phyloP scores from a whole-genome alignment of 2,888 invertebrate species.

The Agrotis clavis region DNA sequence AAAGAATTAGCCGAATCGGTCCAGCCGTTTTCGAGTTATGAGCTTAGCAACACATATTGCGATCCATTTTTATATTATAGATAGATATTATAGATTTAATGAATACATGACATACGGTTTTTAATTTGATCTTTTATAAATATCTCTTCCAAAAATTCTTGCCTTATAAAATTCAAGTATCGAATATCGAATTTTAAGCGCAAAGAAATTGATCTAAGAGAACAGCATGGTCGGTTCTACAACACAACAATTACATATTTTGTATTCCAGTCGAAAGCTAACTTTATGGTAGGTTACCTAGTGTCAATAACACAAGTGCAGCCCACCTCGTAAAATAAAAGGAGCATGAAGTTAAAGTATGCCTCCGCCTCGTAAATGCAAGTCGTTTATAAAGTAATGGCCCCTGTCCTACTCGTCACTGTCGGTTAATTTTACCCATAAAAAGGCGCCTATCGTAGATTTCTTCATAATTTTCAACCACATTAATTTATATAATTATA shows the following conservation, averaged over 20 bases:
- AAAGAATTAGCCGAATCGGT: too few species aligned
- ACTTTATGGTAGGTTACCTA: neutral
- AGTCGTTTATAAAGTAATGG: constrained; percentile 48
- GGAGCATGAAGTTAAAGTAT: constrained; percentile 48
- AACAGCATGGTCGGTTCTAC: neutral
- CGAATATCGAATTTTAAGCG: neutral
- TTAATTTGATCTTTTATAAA: neutral
- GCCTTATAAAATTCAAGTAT: too few species aligned
- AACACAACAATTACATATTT: neutral
- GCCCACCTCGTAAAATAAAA: constrained; percentile 50
- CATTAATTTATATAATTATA: constrained; percentile 76
- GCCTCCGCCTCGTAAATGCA: constrained; percentile 36
- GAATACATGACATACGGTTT: too few species aligned
- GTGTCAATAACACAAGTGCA: constrained; percentile 27
- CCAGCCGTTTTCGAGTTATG: too few species aligned
- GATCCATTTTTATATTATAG: too few species aligned
- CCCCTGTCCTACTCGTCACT: constrained; percentile 61
- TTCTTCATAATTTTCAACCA: constrained; percentile 71
- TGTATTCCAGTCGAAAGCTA: neutral
- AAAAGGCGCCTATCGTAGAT: constrained; percentile 66
- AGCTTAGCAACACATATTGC: too few species aligned
- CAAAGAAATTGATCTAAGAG: neutral
- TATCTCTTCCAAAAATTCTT: too few species aligned
- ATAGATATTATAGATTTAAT: too few species aligned
- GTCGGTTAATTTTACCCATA: constrained; percentile 69